Percentiles rank a stretch among this genome's conserved stretches.
phyloP scores from a whole-genome alignment of 1,140 invertebrate species.

The Scaptomyza hsui region DNA sequence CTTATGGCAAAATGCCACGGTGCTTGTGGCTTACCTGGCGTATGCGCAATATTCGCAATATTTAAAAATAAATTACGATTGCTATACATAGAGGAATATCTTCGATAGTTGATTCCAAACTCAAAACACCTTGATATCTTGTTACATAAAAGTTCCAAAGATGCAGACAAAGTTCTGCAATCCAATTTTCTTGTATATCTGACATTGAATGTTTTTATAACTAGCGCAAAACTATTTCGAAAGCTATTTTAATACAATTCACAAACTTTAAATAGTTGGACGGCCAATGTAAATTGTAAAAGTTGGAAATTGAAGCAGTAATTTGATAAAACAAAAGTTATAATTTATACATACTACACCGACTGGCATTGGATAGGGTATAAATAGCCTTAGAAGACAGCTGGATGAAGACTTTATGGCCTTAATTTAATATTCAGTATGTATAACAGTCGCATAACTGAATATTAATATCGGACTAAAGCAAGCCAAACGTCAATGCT shows the following conservation, averaged over 20 bases:
- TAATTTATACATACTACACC: conserved; percentile 1
- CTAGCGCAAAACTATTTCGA: neutral
- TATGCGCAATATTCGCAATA: conserved; percentile 40
- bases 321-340: conserved; percentile 2
- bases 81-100: conserved; percentile 43
- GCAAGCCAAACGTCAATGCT: conserved; percentile 10
- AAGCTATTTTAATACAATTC: neutral
- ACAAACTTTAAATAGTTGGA: neutral
- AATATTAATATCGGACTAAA: conserved; percentile 18
- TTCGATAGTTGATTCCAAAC: too few species aligned
- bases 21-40: conserved; percentile 33
- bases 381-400: neutral
- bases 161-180: neutral
- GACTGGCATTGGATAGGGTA: too few species aligned
- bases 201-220: neutral
- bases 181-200: neutral
- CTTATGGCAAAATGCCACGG: conserved; percentile 19
- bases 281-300: neutral
- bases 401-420: neutral
- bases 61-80: conserved; percentile 31
- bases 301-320: neutral
- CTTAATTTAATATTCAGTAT: conserved; percentile 19
- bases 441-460: conserved; percentile 5
- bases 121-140: neutral
- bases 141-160: neutral